Evolutionary conservation across 2,113 vertebrate species (phyloP).

Genomic region (Sisor rabdophorus): DNA sequence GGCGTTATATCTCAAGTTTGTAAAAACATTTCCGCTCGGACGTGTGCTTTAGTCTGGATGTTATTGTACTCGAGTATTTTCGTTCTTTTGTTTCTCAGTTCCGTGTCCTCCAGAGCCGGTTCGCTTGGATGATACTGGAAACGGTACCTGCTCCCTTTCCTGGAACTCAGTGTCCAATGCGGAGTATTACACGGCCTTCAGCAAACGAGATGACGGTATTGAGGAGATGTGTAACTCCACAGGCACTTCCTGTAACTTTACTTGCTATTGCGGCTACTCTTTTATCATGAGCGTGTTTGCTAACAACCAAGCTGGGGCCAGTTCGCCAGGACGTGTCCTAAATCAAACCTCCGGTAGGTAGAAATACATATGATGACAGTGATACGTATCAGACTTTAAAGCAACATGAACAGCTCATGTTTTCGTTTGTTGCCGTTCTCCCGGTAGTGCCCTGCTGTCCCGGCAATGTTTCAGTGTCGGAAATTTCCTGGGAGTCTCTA

Average conservation of each 20-base stretch:
- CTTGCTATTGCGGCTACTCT: slow-evolving; percentile 81
- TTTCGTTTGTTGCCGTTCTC: neutral
- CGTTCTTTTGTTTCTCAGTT: slow-evolving; percentile 62
- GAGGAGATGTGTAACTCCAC: slow-evolving; percentile 82
- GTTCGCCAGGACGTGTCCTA: slow-evolving; percentile 72
- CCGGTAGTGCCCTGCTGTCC: slow-evolving; percentile 86
- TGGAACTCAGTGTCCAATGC: slow-evolving; percentile 70
- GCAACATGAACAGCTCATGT: no score
- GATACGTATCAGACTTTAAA: neutral
- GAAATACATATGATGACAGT: slow-evolving; percentile 30
- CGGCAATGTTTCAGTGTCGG: slow-evolving; percentile 61
- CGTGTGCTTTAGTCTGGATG: neutral
- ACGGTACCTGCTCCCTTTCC: slow-evolving; percentile 73
- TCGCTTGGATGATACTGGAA: slow-evolving; percentile 64
- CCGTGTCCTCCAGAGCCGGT: slow-evolving; percentile 79
- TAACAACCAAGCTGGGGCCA: slow-evolving; percentile 80
- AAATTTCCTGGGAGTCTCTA: slow-evolving; percentile 74
- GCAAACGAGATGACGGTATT: slow-evolving; percentile 77
- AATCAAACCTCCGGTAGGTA: slow-evolving; percentile 81
- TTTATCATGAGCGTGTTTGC: slow-evolving; percentile 83
- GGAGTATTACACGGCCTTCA: slow-evolving; percentile 76
- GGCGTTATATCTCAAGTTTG: slow-evolving; percentile 75
- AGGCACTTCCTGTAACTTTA: slow-evolving; percentile 70
- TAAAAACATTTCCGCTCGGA: neutral
- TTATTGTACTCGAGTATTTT: neutral